Evolutionary conservation across 2,888 invertebrate genomes (phyloP).

Genomic region (Caprella mutica): DNA sequence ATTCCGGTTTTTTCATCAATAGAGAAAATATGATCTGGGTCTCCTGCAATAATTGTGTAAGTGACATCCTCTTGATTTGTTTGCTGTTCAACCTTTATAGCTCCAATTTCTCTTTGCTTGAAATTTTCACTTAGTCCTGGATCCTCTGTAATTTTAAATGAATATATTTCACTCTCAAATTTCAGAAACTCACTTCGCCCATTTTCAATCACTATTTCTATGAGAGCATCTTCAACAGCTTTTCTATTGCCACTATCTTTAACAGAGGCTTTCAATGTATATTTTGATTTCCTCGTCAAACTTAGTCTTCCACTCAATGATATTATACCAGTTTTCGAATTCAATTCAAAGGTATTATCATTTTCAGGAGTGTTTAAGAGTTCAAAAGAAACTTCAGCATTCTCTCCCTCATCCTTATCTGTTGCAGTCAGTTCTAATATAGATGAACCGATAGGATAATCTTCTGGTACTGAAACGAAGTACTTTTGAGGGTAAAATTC

Average conservation of each 20-base stretch:
- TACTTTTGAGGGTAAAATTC: slow-evolving; percentile 82
- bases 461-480: slow-evolving; percentile 61
- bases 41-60: slow-evolving; percentile 70
- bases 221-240: slow-evolving; percentile 60
- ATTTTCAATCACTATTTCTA: slow-evolving; percentile 47
- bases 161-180: slow-evolving; percentile 66
- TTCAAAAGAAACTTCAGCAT: slow-evolving; percentile 65
- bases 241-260: slow-evolving; percentile 66
- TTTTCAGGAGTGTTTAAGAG: slow-evolving; percentile 63
- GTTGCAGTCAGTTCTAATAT: slow-evolving; percentile 65
- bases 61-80: slow-evolving; percentile 64
- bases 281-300: slow-evolving; percentile 52
- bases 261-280: slow-evolving; percentile 63
- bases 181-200: slow-evolving; percentile 59
- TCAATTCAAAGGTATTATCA: slow-evolving; percentile 61
- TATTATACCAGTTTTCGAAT: slow-evolving; percentile 64
- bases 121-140: slow-evolving; percentile 45
- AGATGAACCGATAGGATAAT: slow-evolving; percentile 52
- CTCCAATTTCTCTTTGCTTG: slow-evolving; percentile 37
- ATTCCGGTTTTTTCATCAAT: slow-evolving; percentile 67
- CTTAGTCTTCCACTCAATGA: slow-evolving; percentile 55
- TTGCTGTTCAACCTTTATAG: slow-evolving; percentile 46
- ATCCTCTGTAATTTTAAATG: slow-evolving; percentile 73
- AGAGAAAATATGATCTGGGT: slow-evolving; percentile 57
- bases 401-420: slow-evolving; percentile 79